A percentile compares a stretch with the other conserved stretches of the same genome.
Evolutionary conservation across 2,888 invertebrate species (phyloP).

Genomic region (Drepanosiphum platanoidis): DNA sequence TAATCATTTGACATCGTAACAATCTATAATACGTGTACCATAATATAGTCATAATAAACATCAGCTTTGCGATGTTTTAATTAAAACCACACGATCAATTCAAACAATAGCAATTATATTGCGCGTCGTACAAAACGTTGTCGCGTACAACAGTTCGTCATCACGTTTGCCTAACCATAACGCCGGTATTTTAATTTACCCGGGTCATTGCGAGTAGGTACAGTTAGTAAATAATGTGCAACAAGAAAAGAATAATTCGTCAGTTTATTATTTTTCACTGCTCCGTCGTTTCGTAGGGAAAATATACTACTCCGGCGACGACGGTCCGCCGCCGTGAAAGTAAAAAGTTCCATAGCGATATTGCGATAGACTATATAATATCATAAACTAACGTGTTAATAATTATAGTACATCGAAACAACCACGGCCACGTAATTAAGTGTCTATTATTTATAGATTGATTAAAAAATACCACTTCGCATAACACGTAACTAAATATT

Average conservation of each 20-base stretch:
- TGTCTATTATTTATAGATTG: neutral
- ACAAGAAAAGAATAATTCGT: neutral
- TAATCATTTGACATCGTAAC: no score
- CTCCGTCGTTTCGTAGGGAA: neutral
- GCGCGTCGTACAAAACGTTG: no score
- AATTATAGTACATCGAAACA: no score
- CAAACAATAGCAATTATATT: no score
- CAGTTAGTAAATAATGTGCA: neutral
- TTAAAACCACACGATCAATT: no score
- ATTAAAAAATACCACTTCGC: neutral
- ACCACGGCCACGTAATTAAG: neutral
- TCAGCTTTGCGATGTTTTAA: no score
- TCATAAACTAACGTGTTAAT: neutral
- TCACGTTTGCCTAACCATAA: neutral
- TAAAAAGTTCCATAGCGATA: neutral
- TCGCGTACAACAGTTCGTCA: neutral
- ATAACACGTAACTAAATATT: neutral
- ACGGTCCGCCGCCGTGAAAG: neutral
- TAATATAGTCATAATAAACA: no score
- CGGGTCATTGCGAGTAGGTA: neutral
- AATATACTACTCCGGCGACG: neutral
- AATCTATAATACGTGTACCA: no score
- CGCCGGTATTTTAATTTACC: neutral
- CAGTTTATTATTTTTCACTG: neutral
- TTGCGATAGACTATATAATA: neutral